These are phyloP conservation scores for Malurus alboscapulatus DNA, from an alignment of 2,113 vertebrate genomes.

Conservation along the genomic window DNA sequence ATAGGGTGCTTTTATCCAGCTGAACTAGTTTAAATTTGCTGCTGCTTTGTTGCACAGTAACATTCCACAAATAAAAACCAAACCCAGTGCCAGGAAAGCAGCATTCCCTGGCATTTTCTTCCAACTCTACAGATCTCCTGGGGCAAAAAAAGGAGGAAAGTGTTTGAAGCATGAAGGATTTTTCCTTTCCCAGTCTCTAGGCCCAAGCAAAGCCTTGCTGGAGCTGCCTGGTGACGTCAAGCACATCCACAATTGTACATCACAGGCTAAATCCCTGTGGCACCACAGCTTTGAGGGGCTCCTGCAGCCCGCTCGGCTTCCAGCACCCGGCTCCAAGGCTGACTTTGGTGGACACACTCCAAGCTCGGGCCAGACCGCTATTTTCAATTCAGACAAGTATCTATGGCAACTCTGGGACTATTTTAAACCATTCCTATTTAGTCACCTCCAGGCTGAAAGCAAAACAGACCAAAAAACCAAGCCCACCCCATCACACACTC, in stretches of 20 bases:
- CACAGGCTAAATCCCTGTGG: not conserved
- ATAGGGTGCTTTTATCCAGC: not conserved
- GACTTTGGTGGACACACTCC: not conserved
- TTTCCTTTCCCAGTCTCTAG: not conserved
- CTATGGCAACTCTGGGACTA: not conserved
- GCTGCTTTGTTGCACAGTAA: slow-evolving; percentile 1
- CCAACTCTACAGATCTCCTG: not conserved
- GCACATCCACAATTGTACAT: not conserved
- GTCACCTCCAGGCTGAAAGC: not conserved
- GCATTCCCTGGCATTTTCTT: not conserved
- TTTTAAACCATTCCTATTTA: slow-evolving; percentile 7
- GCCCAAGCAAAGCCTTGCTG: not conserved
- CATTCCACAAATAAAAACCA: not conserved
- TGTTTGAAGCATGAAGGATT: not conserved
- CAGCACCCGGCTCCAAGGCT: not conserved
- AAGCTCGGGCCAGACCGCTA: not conserved
- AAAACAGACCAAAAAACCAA: not conserved
- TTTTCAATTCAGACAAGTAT: not conserved
- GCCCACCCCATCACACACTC: not conserved
- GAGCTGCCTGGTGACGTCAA: not conserved
- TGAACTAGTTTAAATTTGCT: slow-evolving; percentile 12
- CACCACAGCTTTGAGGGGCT: not conserved
- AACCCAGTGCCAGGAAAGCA: not conserved
- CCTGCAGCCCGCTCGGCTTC: not conserved
- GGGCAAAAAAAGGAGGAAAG: not conserved